Base-by-base conservation (phyloP, 2,797 vertebrate genomes). In the Lutjanus campechanus region DNA sequence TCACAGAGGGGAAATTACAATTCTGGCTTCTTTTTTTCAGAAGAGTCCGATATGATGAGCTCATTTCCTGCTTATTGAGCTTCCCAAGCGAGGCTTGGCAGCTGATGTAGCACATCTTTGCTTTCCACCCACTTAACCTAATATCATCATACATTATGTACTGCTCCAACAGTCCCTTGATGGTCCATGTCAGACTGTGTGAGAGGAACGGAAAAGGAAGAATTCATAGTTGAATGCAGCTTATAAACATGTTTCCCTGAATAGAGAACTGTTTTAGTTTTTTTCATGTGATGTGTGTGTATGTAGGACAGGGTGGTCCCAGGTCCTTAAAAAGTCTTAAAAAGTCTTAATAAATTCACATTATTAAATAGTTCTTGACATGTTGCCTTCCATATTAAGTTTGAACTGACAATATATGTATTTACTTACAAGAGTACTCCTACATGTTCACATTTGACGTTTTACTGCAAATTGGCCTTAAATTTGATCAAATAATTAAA, bases 91-190 rank as follows among this genome's bases (percentile, higher is more conserved):
- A 77, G 61, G 29, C 79, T 84, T 90, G 81, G 86, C 85, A 85
- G 81, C 80, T 86, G 83, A 85, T 73, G 79, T 53, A 78, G 83
- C 73, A 76, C 82, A 84, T 84, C 60, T 64, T 68, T 79, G 55
- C 84, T 70, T 85, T 81, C 81, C 70, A 70, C 58, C 73, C 85
- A 88, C 90, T 92, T 87, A 86, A 69, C 74, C 76, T 87, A 91
- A 92, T 90, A 87, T 84, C 76, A 83, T 92, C 92, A 89, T 91
- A 20, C 79, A 93, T 93, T 89, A 92, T 91, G 88, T 73, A 85
- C 76, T 47, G 62, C 74, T 54, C 72, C 63, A 15, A 29, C 8
- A 4, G 16, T 59, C 69, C 72, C 58, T 78, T 49, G 15, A 44
- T 66, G 73, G 43, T 63, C 66, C 40, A 12, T 69, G 66, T 71